Base-by-base conservation (phyloP, 2,797 vertebrate species). In the Mus spretus region DNA sequence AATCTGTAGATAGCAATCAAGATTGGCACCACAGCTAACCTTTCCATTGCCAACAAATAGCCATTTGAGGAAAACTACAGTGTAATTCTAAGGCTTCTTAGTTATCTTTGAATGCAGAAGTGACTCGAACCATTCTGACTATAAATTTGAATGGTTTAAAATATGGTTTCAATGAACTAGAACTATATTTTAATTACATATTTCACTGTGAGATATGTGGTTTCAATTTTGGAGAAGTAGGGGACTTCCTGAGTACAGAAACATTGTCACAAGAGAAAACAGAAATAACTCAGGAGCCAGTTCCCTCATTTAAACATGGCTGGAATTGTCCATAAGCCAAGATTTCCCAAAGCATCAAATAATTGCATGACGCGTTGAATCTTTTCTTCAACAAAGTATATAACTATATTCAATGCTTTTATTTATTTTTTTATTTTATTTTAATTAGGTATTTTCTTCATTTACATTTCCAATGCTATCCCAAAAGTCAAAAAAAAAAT, bases 131-230 rank as follows among this genome's bases (percentile, higher is more conserved):
- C 40, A 55, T 86, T 95, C 63, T 93, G 86, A 89, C 87, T 89
- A 2, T 57, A 97, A 93, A 93, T 97, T 91, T 96, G 91, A 96
- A 93, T 97, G 95, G 53, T 72, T 96, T 97, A 93, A 91, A 94
- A 94, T 96, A 96, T 31, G 75, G 74, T 96, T 97, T 94, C 90
- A 94, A 57, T 91, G 82, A 90, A 79, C 55, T 47, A 83, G 17
- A 93, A 50, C 92, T 79, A 28, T 61, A n/a, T 59, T 96, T 96
- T 95, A 82, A 85, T 90, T 31, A 94, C 47, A 97, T 97, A 89
- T 24, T 96, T 90, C 82, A 63, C 37, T 37, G 96, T 28, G 10
- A 94, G 53, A 1, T 67, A 22, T 53, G 26, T 93, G 55, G 88
- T 93, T 91, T 93, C 96, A 24, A 65, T 84, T 72, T 94, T 94